phyloP scores from a whole-genome alignment of 2,888 invertebrate species.

The Ormyrus pomaceus region DNA sequence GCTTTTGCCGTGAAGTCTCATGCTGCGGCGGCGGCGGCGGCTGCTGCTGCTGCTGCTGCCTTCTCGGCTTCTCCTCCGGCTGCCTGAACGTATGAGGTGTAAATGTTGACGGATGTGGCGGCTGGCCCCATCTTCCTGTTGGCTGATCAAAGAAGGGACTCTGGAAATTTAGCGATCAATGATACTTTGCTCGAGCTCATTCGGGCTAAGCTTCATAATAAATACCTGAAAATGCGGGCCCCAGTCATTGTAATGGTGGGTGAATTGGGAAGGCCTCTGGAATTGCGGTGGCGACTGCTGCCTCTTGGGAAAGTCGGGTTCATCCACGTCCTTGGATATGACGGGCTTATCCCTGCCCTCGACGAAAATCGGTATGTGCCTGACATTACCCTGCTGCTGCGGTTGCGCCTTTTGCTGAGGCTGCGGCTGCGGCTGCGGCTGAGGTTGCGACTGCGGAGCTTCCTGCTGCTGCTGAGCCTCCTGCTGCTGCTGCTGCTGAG shows the following conservation, averaged over 20 bases:
- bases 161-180: slow-evolving; percentile 14
- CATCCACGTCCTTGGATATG: slow-evolving; percentile 76
- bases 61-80: slow-evolving; percentile 65
- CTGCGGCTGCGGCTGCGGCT: slow-evolving; percentile 62
- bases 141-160: slow-evolving; percentile 56
- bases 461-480: slow-evolving; percentile 64
- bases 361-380: slow-evolving; percentile 92
- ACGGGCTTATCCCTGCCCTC: slow-evolving; percentile 90
- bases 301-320: slow-evolving; percentile 68
- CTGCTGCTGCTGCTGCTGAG: slow-evolving; percentile 66
- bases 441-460: slow-evolving; percentile 59
- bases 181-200: not conserved
- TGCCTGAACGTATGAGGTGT: slow-evolving; percentile 63
- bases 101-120: slow-evolving; percentile 34
- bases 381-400: slow-evolving; percentile 78
- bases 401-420: slow-evolving; percentile 10
- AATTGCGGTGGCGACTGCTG: slow-evolving; percentile 69
- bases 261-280: slow-evolving; percentile 72
- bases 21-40: slow-evolving; percentile 61
- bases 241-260: slow-evolving; percentile 55
- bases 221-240: slow-evolving; percentile 45
- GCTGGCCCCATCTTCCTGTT: slow-evolving; percentile 45
- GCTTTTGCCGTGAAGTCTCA: no score
- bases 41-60: slow-evolving; percentile 58
- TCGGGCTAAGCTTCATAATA: no score